A percentile compares a stretch with the other conserved stretches of the same genome.
Evolutionary conservation across 1,140 invertebrate genomes (phyloP).

Genomic region (Hestina assimilis): DNA sequence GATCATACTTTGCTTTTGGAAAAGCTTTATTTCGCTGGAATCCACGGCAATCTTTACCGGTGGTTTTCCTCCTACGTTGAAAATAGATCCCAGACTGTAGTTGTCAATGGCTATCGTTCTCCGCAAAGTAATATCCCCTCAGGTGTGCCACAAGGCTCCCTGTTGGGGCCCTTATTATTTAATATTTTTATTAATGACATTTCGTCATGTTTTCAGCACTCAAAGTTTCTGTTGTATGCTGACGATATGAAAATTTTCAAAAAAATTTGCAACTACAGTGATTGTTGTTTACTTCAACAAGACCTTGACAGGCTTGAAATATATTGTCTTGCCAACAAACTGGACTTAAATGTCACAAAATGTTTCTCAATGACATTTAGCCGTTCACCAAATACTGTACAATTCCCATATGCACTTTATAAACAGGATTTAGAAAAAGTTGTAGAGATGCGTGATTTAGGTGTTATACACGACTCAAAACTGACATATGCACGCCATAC

Average conservation of each 20-base stretch:
- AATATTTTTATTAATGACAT: not conserved
- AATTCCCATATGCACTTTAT: too few relatives aligned
- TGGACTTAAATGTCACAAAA: too few relatives aligned
- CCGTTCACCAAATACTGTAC: too few relatives aligned
- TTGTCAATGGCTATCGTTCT: conserved; percentile 22
- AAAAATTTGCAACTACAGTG: not conserved
- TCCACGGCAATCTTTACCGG: conserved; percentile 24
- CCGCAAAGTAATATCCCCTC: not conserved
- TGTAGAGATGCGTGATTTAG: too few relatives aligned
- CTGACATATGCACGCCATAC: too few relatives aligned
- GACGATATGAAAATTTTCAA: not conserved
- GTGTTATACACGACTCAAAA: too few relatives aligned
- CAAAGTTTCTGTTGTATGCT: not conserved
- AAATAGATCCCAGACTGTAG: conserved; percentile 32
- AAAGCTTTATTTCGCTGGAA: conserved; percentile 3
- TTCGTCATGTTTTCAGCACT: not conserved
- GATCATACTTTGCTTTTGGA: not conserved
- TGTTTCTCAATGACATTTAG: too few relatives aligned
- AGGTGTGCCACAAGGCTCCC: not conserved
- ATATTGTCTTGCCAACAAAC: too few relatives aligned
- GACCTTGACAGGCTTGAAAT: too few relatives aligned
- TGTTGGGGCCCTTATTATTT: not conserved
- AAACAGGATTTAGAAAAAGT: too few relatives aligned
- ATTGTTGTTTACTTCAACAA: not conserved
- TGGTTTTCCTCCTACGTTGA: conserved; percentile 37